Base-by-base conservation (phyloP, 23 tunicate species). In the Halocynthia roretzi region DNA sequence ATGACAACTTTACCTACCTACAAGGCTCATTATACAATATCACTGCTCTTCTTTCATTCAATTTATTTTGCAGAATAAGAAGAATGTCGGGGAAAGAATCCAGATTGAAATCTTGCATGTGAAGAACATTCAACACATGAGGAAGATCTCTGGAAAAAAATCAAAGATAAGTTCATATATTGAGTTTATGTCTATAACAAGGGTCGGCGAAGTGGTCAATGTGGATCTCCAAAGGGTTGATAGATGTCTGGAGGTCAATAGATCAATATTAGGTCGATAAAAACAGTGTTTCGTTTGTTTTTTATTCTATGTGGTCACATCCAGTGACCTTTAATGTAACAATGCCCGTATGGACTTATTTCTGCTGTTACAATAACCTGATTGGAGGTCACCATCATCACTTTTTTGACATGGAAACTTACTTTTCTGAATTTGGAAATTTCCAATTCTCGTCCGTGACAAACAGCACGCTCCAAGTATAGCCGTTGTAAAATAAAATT, bases 21-120 rank as follows among this genome's bases (percentile, higher is more conserved):
- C 78, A 74, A 6, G 19, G 17, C 1, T 50, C 4, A 56, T 74
- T 74, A 54, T 74, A 74, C 64, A 74, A 74, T 17, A 74, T 64
- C 20, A 74, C 78, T 15, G 78, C 78, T 74, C 56, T 74, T 2
- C 78, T 19, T 8, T 8, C 15, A 19, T 64, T 62, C 8, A 17
- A 9, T 22, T 52, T 56, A 56, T 74, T 56, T 10, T 51, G 56
- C 62, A 74, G 31, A n/a, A 74, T 54, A 22, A 54, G 55, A 20
- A 74, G 10, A 54, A 74, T 21, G 56, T 74, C 78, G 10, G 78
- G 78, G 56, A 54, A 56, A 4, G 78, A 74, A 56, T 74, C 78
- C 5, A 74, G 78, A 74, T 74, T 74, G 64, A 74, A 53, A 18
- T 74, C 78, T 10, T 62, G 64, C 12, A 74, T 74, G 67, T 74